Evolutionary conservation across 2,797 vertebrate genomes (phyloP).

Genomic region (Cryptoblepharus egeriae): DNA sequence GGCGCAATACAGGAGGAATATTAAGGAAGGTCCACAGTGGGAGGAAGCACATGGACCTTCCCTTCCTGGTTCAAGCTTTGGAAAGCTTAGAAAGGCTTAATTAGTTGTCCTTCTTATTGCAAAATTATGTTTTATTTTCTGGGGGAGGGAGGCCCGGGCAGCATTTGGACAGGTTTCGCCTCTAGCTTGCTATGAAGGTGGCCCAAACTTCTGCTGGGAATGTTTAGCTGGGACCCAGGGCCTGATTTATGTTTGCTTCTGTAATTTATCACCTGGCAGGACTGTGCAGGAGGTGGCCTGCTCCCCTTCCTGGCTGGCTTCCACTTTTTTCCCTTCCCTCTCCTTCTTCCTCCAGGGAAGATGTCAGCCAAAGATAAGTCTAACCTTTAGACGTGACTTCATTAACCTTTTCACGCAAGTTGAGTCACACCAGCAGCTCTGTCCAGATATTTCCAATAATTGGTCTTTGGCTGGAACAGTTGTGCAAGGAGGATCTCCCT

Average conservation of each 20-base stretch:
- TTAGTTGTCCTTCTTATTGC: constrained; percentile 43
- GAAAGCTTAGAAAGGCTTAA: constrained; percentile 54
- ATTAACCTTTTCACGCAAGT: constrained; percentile 60
- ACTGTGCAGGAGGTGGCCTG: constrained; percentile 55
- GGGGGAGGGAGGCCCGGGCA: constrained; percentile 48
- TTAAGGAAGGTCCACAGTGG: not conserved
- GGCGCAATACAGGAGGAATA: no score
- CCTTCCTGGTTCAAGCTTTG: not conserved
- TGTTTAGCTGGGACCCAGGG: constrained; percentile 59
- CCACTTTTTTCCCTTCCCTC: constrained; percentile 23
- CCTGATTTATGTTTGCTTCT: constrained; percentile 69
- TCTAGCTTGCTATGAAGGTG: constrained; percentile 72
- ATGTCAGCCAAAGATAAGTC: constrained; percentile 66
- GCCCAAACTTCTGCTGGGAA: constrained; percentile 47
- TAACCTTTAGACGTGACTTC: constrained; percentile 65
- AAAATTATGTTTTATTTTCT: not conserved
- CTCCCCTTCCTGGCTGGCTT: constrained; percentile 26
- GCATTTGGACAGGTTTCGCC: constrained; percentile 70
- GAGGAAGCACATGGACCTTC: constrained; percentile 9
- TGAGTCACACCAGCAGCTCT: constrained; percentile 28
- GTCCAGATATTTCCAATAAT: constrained; percentile 15
- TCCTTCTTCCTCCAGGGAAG: constrained; percentile 59
- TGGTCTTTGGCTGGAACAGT: not conserved
- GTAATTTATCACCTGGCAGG: constrained; percentile 61
- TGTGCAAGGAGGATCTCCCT: not conserved